A percentile compares a stretch with the other conserved stretches of the same genome.
These are phyloP conservation scores for Bombylius major DNA, from an alignment of 2,888 invertebrate genomes.

Conservation along the genomic window DNA sequence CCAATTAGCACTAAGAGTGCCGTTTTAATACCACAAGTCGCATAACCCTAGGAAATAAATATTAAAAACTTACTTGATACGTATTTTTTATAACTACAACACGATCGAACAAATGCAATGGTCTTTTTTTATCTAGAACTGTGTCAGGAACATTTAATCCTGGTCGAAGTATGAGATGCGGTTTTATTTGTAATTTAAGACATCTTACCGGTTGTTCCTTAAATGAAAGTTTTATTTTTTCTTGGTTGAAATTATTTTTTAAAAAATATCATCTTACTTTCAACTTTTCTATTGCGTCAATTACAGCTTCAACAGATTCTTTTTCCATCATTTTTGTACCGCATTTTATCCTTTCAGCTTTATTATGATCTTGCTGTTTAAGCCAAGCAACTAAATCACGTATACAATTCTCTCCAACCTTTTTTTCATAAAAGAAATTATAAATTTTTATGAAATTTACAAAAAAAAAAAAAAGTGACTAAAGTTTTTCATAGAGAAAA, in stretches of 20 bases:
- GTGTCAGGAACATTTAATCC: constrained; percentile 40
- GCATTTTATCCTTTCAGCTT: constrained; percentile 50
- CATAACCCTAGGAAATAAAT: too few relatives aligned
- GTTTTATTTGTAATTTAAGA: constrained; percentile 64
- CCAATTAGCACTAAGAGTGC: too few relatives aligned
- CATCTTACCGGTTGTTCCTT: constrained; percentile 35
- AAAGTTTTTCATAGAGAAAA: neutral
- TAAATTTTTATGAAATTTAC: neutral
- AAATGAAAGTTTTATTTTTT: neutral
- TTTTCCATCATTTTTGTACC: constrained; percentile 61
- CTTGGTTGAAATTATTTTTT: constrained; percentile 8
- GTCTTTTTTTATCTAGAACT: constrained; percentile 20
- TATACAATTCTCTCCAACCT: constrained; percentile 22
- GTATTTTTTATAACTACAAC: constrained; percentile 65
- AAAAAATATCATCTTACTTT: constrained; percentile 29
- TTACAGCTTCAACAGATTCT: constrained; percentile 41
- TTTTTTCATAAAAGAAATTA: neutral
- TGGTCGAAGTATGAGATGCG: constrained; percentile 51
- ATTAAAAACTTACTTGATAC: constrained; percentile 40
- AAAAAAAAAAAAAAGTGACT: neutral
- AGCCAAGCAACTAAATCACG: constrained; percentile 54
- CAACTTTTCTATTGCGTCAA: constrained; percentile 29
- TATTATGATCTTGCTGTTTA: constrained; percentile 51
- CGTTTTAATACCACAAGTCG: too few relatives aligned
- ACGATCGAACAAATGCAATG: constrained; percentile 57